Base-by-base conservation (phyloP, 2,888 invertebrate genomes). In the Oscheius sp. region DNA sequence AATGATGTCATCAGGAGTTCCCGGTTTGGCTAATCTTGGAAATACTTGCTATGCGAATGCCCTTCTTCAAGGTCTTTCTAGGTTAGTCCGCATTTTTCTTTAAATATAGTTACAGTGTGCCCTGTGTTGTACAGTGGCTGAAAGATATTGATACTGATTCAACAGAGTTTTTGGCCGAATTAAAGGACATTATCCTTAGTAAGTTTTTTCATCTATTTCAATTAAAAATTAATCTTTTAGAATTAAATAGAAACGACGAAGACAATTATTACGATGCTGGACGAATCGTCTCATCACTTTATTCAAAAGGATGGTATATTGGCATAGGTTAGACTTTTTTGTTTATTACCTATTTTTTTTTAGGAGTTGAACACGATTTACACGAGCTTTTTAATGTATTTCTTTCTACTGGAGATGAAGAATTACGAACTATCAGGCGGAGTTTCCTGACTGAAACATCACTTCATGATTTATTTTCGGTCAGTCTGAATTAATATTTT, bases 311-410 rank as follows among this genome's bases (percentile, higher is more conserved):
- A 31, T 81, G 81, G 81, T 74, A 73, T 17, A 76, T 79, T 42
- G 63, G 70, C 4, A 27, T 75, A 15, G 77, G 73, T 72, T 12
- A 12, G 48, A 23, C n/a, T 67, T 69, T 42, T 27, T 50, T 1
- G 12, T 31, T 17, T 0, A 17, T 27, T 61, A 27, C 23, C 33
- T 58, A 8, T 17, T 33, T 34, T 3, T 10, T 69, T 70, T 17
- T 25, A 57, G 73, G 77, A 0, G 75, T 72, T 3, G 78, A 80
- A 39, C 89, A 89, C 88, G 96, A 96, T 88, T 93, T 95, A 0
- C 95, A 95, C 87, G 96, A 96, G 88, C 88, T 96, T 63, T 91
- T 96, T 81, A 93, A 94, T 87, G 92, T 94, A 8, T 89, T 96
- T 80, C 89, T 95, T 8, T 91, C 93, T n/a, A 94, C 95, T 15